These are phyloP conservation scores for Micromesistius poutassou DNA, from an alignment of 2,797 vertebrate species.

Conservation along the genomic window DNA sequence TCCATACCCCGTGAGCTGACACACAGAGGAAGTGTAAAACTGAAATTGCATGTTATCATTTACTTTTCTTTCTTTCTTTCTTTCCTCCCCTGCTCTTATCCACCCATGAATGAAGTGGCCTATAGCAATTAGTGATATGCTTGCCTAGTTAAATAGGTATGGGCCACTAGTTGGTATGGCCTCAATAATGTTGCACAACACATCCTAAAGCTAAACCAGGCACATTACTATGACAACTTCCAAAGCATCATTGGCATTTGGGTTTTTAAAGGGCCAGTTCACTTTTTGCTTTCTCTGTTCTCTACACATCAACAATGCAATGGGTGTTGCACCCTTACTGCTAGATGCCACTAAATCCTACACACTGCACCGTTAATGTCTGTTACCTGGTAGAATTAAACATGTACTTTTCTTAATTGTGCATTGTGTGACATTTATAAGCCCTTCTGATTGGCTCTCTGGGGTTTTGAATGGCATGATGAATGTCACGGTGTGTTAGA, in stretches of 20 bases:
- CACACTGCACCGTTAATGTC: too few relatives aligned
- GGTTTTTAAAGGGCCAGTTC: background rate
- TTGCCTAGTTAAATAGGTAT: background rate
- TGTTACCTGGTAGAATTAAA: background rate
- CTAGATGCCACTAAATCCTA: too few relatives aligned
- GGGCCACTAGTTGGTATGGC: background rate
- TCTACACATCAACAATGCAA: background rate
- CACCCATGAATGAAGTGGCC: background rate
- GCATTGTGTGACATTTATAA: background rate
- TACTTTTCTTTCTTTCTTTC: too few relatives aligned
- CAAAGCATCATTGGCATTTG: background rate
- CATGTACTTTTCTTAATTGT: background rate
- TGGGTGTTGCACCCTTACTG: too few relatives aligned
- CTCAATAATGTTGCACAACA: background rate
- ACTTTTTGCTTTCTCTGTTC: background rate
- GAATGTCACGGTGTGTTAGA: slow-evolving; percentile 27
- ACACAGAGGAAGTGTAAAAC: background rate
- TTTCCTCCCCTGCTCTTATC: background rate
- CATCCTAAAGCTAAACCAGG: background rate
- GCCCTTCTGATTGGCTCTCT: background rate
- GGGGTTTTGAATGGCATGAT: slow-evolving; percentile 8
- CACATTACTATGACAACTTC: background rate
- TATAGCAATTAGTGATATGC: background rate
- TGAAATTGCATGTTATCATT: too few relatives aligned
- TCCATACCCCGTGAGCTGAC: background rate